Conservation (phyloP, 2,113 vertebrate genomes). For the Turnix velox region DNA sequence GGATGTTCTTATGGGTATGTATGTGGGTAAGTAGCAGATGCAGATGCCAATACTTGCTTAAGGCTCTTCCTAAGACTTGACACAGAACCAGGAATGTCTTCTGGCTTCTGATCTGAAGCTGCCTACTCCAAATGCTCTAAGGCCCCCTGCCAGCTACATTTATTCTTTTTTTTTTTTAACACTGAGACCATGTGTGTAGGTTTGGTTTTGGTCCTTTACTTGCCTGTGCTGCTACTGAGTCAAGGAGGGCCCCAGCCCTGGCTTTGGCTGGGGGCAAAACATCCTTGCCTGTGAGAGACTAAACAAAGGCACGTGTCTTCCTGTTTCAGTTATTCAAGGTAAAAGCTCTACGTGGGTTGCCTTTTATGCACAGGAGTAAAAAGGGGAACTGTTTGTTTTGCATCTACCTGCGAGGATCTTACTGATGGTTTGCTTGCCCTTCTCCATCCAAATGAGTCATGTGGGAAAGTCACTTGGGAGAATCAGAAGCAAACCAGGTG, state of each 20-base stretch:
- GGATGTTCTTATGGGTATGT: not conserved
- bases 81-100: not conserved
- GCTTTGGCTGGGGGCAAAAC: not conserved
- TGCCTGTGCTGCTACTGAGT: not conserved
- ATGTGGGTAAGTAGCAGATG: not conserved
- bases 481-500: conserved; percentile 38
- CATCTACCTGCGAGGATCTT: not conserved
- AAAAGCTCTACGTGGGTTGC: not conserved
- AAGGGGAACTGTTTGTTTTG: not conserved
- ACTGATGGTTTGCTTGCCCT: not conserved
- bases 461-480: conserved; percentile 19
- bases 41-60: not conserved
- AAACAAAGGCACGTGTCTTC: not conserved
- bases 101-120: not conserved
- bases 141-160: not conserved
- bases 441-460: not conserved
- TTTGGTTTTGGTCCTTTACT: not conserved
- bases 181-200: not conserved
- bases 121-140: not conserved
- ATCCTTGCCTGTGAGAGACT: not conserved
- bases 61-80: fast-evolving
- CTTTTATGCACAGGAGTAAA: not conserved
- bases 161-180: not conserved
- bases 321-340: conserved; percentile 13
- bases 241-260: not conserved